Evolutionary conservation across 2,113 vertebrate species (phyloP).

Genomic region (Myiagra hebetior): DNA sequence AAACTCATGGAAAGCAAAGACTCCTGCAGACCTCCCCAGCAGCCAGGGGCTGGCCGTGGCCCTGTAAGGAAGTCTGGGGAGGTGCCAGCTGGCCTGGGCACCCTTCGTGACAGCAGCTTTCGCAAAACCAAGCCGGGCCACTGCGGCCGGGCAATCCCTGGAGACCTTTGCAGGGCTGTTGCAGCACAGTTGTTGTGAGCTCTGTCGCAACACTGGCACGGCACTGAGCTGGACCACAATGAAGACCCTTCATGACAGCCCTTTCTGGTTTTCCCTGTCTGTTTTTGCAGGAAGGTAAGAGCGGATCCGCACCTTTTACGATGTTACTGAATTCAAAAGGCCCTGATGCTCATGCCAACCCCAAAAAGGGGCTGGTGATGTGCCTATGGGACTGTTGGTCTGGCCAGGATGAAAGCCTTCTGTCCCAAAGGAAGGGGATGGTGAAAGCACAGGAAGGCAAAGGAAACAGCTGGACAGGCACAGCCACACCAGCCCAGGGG

Average conservation of each 20-base stretch:
- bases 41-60: background rate
- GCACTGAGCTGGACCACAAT: accelerated
- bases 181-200: conserved; percentile 18
- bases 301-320: accelerated
- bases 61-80: conserved; percentile 11
- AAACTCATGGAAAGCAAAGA: conserved; percentile 58
- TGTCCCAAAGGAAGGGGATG: conserved; percentile 10
- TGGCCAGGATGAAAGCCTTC: background rate
- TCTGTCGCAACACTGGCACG: background rate
- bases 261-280: background rate
- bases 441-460: background rate
- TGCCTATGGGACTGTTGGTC: background rate
- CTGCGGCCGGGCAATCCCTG: accelerated
- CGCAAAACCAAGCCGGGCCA: background rate
- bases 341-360: background rate
- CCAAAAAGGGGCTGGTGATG: background rate
- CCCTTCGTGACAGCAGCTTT: conserved; percentile 7
- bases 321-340: background rate
- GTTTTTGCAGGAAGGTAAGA: background rate
- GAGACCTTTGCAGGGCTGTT: background rate
- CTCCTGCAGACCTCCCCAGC: conserved; percentile 16
- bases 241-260: background rate
- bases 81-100: conserved; percentile 37
- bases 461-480: conserved; percentile 20
- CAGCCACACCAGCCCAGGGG: accelerated